Evolutionary conservation across 2,797 vertebrate species (phyloP), one percentile per base, ranked within the genome.

Genomic region (Tragopan temminckii): DNA sequence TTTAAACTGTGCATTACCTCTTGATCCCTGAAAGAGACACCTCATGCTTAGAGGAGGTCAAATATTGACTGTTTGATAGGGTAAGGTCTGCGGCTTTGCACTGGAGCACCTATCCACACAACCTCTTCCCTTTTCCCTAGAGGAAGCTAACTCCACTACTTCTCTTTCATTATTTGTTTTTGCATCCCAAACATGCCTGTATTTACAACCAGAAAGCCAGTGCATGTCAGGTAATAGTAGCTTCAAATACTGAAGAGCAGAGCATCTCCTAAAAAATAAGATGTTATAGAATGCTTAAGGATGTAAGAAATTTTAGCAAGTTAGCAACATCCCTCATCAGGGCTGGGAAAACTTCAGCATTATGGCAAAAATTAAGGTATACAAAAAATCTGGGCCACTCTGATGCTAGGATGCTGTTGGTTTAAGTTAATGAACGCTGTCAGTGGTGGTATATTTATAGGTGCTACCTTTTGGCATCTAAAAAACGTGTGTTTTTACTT

Each of bases 41-140:
- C n/a, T 31, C 17, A 55, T 38, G 36, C 6, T 19, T 1, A 3
- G n/a, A 57, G 14, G 0, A 0, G 5, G 13, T 45, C 13, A 62
- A 57, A 2, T 19, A 53, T 50, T 33, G 29, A 9, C 36, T 0
- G 1, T 52, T 70, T 57, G 38, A 35, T 42, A 53, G 59, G 23
- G 11, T 23, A 71, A 83, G 45, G 11, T 14, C 24, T 69, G 53
- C 24, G 15, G 24, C 35, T 45, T 53, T 45, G 12, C 15, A 3
- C 36, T n/a, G n/a, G 7, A 63, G 5, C 7, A 13, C 8, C 19
- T 3, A 4, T 71, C 6, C 21, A n/a, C 3, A 18, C 14, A 67
- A 5, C 23, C 46, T 38, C 36, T 67, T 38, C 11, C 5, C 62
- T 36, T 45, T 80, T 45, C 12, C 53, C 50, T 35, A 38, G 4